Evolutionary conservation across 2,888 invertebrate genomes (phyloP), one percentile per base, ranked within the genome.

Genomic region (Amphipyra tragopoginis): DNA sequence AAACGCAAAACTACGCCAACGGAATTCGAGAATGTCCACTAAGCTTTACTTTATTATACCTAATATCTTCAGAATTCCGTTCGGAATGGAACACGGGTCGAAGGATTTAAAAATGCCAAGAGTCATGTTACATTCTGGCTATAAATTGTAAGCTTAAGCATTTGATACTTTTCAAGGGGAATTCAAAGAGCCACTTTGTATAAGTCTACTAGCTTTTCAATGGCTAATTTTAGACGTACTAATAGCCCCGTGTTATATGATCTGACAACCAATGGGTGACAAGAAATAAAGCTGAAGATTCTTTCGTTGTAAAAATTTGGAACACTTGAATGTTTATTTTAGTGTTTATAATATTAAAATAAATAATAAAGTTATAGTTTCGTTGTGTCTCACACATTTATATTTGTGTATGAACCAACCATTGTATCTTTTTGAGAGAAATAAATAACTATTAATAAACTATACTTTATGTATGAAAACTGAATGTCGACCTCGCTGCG

Each of bases 101-200:
- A 72, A 67, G 64, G 72, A 65, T 70, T 65, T 64, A 67, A 38
- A 72, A 79, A 67, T 70, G 57, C 61, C 63, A 64, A 57, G 50
- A 45, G 63, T 68, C 67, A 45, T 72, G 75, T 78, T 81, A 70
- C 73, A 72, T 75, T 75, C 63, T 51, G 50, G 57, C 59, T 51
- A 68, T 73, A 75, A 76, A 80, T 77, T 72, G 73, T 77, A 66
- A 61, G 57, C 61, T 74, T 77, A 75, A 69, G 63, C 59, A 69
- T 78, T 74, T 78, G 72, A 81, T 80, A 77, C 70, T 70, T 56
- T 69, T 70, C 54, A 66, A 72, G 62, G 65, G 51, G 64, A 62
- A 77, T 77, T 70, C 53, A 29, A 64, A 57, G 50, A 50, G 65
- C 43, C 58, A 60, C 56, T 80, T 67, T 65, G 70, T 70, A 55